Evolutionary conservation across 2,113 vertebrate species (phyloP).

Genomic region (Myocastor coypus): DNA sequence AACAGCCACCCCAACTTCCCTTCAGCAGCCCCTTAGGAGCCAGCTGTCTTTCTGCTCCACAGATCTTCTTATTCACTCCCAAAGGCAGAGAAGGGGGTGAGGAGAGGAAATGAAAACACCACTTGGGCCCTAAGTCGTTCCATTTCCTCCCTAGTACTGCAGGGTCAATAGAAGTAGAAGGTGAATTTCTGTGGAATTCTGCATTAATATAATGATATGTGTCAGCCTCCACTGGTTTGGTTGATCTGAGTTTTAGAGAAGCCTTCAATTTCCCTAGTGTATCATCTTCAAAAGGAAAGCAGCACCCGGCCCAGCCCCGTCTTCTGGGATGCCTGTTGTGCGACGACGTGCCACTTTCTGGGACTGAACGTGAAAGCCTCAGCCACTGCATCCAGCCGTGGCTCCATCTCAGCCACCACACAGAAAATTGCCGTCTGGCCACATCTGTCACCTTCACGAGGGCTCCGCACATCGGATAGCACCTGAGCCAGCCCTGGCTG

Average conservation of each 20-base stretch:
- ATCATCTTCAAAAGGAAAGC: slow-evolving; percentile 26
- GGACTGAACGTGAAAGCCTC: slow-evolving; percentile 71
- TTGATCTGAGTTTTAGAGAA: slow-evolving; percentile 26
- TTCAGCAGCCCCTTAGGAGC: neutral
- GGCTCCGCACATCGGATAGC: neutral
- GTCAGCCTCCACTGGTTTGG: neutral
- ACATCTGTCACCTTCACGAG: slow-evolving; percentile 60
- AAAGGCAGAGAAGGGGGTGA: neutral
- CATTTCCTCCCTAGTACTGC: neutral
- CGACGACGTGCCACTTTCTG: slow-evolving; percentile 58
- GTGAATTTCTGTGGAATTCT: neutral
- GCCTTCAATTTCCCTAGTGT: slow-evolving; percentile 9
- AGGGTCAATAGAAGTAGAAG: neutral
- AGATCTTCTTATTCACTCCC: neutral
- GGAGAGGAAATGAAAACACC: neutral
- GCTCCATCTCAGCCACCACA: slow-evolving; percentile 67
- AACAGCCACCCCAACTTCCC: slow-evolving; percentile 13
- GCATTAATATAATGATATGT: neutral
- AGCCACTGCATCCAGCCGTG: slow-evolving; percentile 56
- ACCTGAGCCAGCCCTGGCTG: slow-evolving; percentile 17
- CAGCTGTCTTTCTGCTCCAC: neutral
- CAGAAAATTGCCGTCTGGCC: slow-evolving; percentile 69
- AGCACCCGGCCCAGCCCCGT: neutral
- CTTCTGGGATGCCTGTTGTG: slow-evolving; percentile 22
- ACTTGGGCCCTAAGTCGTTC: neutral